Conservation (phyloP, 2,797 vertebrate genomes). For the Neosilurus hyrtlii region DNA sequence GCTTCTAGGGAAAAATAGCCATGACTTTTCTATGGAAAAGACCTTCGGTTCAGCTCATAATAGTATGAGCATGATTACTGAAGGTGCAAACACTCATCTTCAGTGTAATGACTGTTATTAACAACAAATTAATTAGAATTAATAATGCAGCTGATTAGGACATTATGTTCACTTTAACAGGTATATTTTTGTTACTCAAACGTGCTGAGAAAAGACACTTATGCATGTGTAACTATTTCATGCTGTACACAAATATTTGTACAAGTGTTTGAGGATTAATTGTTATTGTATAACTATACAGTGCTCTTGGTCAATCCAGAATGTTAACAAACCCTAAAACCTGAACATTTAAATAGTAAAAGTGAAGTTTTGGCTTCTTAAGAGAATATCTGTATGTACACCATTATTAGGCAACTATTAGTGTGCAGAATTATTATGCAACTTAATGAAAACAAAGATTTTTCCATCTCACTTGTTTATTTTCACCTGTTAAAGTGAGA, state of each 20-base stretch:
- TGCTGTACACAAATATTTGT: neutral
- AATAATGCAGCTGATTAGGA: neutral
- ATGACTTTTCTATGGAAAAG: constrained; percentile 7
- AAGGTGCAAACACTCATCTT: neutral
- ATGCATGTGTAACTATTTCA: neutral
- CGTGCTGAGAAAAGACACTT: neutral
- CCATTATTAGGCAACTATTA: too few relatives aligned
- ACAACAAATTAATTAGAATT: constrained; percentile 20
- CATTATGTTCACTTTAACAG: neutral
- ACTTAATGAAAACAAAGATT: too few relatives aligned
- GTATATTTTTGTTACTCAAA: neutral
- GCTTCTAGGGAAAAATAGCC: neutral
- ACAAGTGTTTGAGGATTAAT: too few relatives aligned
- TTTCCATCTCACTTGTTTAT: too few relatives aligned
- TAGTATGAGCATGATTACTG: neutral
- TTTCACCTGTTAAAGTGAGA: too few relatives aligned
- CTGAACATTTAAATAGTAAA: too few relatives aligned
- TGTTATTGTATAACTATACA: too few relatives aligned
- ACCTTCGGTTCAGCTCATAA: neutral
- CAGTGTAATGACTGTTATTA: neutral
- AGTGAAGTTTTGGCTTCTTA: too few relatives aligned
- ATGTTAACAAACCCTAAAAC: too few relatives aligned
- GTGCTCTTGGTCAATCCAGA: too few relatives aligned
- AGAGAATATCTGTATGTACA: too few relatives aligned
- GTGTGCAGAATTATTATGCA: too few relatives aligned